These are phyloP conservation scores for Dynastes maya DNA, from an alignment of 2,888 invertebrate species.

Conservation along the genomic window DNA sequence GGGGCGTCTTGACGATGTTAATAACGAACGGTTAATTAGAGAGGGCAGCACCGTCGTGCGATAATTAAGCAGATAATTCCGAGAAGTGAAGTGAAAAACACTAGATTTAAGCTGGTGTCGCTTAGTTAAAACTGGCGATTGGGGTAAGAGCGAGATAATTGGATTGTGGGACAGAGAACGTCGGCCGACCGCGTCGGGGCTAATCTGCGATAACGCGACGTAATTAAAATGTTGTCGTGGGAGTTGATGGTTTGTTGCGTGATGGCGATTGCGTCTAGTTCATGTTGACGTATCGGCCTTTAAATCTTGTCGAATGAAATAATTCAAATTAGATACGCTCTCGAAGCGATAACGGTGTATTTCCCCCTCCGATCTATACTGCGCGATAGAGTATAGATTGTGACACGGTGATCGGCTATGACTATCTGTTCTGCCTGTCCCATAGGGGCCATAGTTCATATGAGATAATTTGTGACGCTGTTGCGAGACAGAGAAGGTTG, in stretches of 20 bases:
- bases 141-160: background rate
- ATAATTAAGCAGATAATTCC: constrained; percentile 3
- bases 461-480: no score
- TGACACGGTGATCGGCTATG: no score
- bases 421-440: no score
- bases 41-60: constrained; percentile 8
- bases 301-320: constrained; percentile 15
- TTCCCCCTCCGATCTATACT: no score
- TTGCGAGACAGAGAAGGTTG: no score
- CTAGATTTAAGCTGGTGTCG: constrained; percentile 1
- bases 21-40: constrained; percentile 7
- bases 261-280: background rate
- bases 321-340: constrained; percentile 12
- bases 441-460: no score
- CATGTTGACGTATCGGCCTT: background rate
- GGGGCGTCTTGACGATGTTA: background rate
- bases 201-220: constrained; percentile 10
- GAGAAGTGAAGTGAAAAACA: background rate
- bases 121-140: background rate
- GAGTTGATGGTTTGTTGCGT: background rate
- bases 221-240: constrained; percentile 1
- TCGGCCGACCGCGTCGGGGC: background rate
- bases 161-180: background rate
- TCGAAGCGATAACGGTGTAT: background rate
- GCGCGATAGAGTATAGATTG: no score